Evolutionary conservation across 1,140 invertebrate species (phyloP).

Genomic region (Anadara kagoshimensis): DNA sequence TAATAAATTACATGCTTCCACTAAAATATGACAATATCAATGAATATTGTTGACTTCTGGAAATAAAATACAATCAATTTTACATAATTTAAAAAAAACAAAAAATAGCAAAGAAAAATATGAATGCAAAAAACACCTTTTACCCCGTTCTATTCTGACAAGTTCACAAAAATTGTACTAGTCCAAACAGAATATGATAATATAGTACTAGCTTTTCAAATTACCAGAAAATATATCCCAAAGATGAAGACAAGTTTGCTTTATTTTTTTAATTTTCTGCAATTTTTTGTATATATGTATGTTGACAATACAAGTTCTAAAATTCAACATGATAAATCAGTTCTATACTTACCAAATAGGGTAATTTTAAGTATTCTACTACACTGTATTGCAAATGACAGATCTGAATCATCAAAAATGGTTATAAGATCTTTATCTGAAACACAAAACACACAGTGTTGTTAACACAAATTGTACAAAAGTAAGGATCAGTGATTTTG

Average conservation of each 20-base stretch:
- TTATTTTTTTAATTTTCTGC: background rate
- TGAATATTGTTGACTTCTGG: background rate
- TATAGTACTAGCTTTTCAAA: slow-evolving; percentile 5
- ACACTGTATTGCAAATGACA: slow-evolving; percentile 84
- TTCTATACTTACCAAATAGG: slow-evolving; percentile 76
- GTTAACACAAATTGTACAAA: background rate
- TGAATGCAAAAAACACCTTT: no score
- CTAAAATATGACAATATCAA: slow-evolving; percentile 7
- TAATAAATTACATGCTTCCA: no score
- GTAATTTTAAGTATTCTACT: slow-evolving; percentile 82
- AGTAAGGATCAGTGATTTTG: no score
- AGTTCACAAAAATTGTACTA: no score
- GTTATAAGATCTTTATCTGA: slow-evolving; percentile 85
- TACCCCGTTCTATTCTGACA: no score
- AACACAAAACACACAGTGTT: slow-evolving; percentile 53
- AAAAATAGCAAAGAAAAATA: no score
- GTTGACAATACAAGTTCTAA: background rate
- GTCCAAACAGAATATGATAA: background rate
- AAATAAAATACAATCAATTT: no score
- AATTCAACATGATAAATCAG: background rate
- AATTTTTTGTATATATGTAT: background rate
- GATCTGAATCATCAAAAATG: slow-evolving; percentile 84
- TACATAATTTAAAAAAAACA: no score
- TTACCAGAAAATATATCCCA: no score
- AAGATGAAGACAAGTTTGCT: background rate